Evolutionary conservation across 2,797 vertebrate genomes (phyloP).

Genomic region (Helarctos malayanus): DNA sequence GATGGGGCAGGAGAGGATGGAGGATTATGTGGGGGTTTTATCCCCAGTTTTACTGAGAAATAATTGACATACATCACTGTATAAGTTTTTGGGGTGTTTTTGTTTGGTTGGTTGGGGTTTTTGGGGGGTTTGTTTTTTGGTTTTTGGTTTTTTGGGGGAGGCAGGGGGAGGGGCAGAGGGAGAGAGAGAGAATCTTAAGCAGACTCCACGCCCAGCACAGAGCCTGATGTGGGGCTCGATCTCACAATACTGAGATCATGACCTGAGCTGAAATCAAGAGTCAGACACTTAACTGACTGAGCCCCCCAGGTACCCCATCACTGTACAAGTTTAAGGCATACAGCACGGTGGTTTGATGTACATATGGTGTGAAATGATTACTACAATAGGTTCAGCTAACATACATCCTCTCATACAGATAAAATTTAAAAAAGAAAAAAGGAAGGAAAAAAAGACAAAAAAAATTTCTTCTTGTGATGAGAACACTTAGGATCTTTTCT

Average conservation of each 20-base stretch:
- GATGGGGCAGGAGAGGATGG: background rate
- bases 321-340: background rate
- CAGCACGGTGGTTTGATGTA: background rate
- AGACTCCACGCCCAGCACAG: background rate
- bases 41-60: background rate
- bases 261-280: background rate
- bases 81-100: background rate
- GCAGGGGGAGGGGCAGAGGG: background rate
- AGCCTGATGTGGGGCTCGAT: background rate
- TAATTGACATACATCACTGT: background rate
- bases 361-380: background rate
- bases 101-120: background rate
- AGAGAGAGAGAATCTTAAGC: background rate
- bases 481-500: background rate
- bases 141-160: background rate
- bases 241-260: background rate
- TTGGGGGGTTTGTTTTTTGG: background rate
- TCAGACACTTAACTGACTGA: background rate
- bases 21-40: background rate
- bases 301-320: background rate
- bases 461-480: background rate
- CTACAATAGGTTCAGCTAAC: background rate
- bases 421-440: background rate
- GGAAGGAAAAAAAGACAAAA: background rate
- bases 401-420: background rate